Conservation (phyloP, 2,113 vertebrate species). For the Hippopotamus amphibius region DNA sequence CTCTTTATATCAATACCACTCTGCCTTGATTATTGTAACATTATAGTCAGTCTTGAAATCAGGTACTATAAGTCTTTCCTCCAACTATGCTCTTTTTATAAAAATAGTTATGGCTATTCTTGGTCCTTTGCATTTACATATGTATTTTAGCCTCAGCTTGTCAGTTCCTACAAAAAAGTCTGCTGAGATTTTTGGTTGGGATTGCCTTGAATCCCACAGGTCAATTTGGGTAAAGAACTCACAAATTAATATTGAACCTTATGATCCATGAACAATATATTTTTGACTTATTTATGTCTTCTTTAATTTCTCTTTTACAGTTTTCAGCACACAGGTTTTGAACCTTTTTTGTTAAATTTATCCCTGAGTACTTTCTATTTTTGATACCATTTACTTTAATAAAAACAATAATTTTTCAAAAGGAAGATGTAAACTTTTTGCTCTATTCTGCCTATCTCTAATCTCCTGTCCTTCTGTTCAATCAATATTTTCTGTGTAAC, state of each 20-base stretch:
- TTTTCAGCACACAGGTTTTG: neutral
- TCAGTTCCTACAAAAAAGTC: neutral
- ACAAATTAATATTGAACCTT: conserved; percentile 18
- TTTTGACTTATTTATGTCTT: conserved; percentile 8
- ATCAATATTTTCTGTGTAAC: neutral
- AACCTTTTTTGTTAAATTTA: conserved; percentile 8
- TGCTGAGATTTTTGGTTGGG: neutral
- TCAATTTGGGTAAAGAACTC: conserved; percentile 6
- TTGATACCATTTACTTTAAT: neutral
- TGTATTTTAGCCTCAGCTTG: neutral
- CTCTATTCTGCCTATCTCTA: conserved; percentile 6
- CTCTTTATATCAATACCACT: neutral
- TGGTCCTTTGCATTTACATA: neutral
- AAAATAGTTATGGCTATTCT: neutral
- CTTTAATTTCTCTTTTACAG: neutral
- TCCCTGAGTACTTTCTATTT: neutral
- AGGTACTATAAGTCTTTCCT: neutral
- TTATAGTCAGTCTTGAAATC: conserved; percentile 19
- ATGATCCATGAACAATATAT: neutral
- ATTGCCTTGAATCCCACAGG: neutral
- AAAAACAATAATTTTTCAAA: neutral
- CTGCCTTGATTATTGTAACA: neutral
- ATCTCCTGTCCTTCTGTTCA: neutral
- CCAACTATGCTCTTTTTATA: neutral
- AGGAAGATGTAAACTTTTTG: neutral